phyloP scores from a whole-genome alignment of 2,113 vertebrate species.

The Malurus melanocephalus region DNA sequence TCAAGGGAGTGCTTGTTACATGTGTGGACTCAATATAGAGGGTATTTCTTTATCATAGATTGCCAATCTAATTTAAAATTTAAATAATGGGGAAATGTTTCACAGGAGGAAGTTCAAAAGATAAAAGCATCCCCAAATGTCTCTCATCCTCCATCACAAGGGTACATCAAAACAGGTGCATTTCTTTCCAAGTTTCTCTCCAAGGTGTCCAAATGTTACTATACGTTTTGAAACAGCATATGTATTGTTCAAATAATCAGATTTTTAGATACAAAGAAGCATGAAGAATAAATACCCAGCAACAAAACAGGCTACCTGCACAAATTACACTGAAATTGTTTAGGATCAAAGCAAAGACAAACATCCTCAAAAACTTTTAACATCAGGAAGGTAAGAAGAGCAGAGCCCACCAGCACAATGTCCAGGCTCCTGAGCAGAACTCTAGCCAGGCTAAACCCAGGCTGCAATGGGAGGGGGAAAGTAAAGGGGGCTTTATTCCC shows the following conservation, averaged over 20 bases:
- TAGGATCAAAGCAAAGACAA: background rate
- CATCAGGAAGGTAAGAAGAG: background rate
- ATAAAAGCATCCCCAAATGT: background rate
- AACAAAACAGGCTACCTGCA: background rate
- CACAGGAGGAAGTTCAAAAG: background rate
- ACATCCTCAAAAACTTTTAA: background rate
- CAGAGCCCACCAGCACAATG: background rate
- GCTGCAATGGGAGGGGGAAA: background rate
- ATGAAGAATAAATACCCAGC: background rate
- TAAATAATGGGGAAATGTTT: background rate
- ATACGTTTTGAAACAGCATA: background rate
- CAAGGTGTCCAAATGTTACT: background rate
- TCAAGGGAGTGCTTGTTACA: background rate
- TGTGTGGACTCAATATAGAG: background rate
- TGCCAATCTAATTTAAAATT: background rate
- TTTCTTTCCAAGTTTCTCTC: background rate
- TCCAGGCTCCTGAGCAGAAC: background rate
- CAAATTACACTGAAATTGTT: background rate
- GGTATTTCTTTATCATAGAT: background rate
- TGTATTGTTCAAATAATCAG: background rate
- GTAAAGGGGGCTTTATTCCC: background rate
- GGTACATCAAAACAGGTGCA: background rate
- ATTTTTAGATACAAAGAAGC: background rate
- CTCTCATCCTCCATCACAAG: background rate
- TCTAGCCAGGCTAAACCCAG: background rate